Conservation (phyloP, 2,797 vertebrate genomes). For the Lagocephalus sceleratus region DNA sequence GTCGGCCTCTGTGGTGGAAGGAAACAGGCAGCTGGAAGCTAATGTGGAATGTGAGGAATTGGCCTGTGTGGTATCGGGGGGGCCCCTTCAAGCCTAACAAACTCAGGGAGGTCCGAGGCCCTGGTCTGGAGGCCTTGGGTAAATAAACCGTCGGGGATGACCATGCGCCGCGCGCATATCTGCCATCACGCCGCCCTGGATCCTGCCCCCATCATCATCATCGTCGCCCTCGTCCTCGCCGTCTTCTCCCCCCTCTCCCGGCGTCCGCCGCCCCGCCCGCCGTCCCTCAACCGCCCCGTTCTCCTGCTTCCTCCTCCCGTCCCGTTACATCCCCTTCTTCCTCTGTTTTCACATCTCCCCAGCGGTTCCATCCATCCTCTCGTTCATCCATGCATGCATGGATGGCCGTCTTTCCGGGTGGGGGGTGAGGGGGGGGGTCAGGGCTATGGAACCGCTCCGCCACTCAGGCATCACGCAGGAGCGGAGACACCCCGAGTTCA, state of each 20-base stretch:
- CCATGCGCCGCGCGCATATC: conserved; percentile 81
- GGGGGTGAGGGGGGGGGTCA: conserved; percentile 64
- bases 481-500: conserved; percentile 46
- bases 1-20: conserved; percentile 59
- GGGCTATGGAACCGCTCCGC: conserved; percentile 56
- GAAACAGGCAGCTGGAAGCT: conserved; percentile 80
- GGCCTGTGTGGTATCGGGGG: conserved; percentile 76
- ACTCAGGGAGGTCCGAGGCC: conserved; percentile 84
- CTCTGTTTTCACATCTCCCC: conserved; percentile 58
- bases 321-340: conserved; percentile 27
- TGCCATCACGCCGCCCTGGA: conserved; percentile 72
- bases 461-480: conserved; percentile 60
- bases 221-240: conserved; percentile 14
- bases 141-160: conserved; percentile 84
- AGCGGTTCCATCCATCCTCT: conserved; percentile 61
- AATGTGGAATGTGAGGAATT: conserved; percentile 84
- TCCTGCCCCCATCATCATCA: conserved; percentile 24
- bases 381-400: conserved; percentile 62
- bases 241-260: not conserved
- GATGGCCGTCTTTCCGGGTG: conserved; percentile 44
- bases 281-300: conserved; percentile 7
- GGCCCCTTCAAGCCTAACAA: conserved; percentile 85
- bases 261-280: conserved; percentile 22
- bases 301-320: conserved; percentile 9
- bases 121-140: conserved; percentile 84